Percentiles rank a stretch among this genome's conserved stretches.
phyloP scores from a whole-genome alignment of 2,888 invertebrate genomes.

The Drosophila anomalata region DNA sequence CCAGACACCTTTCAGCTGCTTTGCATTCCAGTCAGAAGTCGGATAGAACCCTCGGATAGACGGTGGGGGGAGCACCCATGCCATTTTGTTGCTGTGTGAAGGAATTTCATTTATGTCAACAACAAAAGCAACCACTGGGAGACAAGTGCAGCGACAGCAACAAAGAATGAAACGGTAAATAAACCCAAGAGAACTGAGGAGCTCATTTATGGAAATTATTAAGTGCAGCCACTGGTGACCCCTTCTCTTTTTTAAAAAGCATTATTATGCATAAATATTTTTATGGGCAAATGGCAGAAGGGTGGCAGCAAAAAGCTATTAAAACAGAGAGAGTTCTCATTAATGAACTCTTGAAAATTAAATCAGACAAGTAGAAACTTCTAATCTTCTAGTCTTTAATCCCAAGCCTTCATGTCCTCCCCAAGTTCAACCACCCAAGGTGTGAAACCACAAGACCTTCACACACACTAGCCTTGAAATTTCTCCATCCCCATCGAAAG shows the following conservation, averaged over 20 bases:
- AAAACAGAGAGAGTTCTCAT: neutral
- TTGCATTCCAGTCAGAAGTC: constrained; percentile 62
- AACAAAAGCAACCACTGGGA: constrained; percentile 33
- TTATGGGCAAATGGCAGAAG: constrained; percentile 12
- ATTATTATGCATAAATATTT: constrained; percentile 43
- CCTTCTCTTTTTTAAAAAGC: constrained; percentile 10
- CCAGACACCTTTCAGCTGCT: constrained; percentile 34
- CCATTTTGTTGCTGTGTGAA: constrained; percentile 59
- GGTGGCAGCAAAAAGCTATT: neutral
- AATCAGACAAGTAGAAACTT: neutral
- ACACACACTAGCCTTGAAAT: neutral
- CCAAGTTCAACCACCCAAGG: neutral
- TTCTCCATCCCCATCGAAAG: neutral
- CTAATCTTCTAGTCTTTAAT: too few relatives aligned
- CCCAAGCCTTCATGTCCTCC: neutral
- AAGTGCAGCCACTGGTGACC: constrained; percentile 40
- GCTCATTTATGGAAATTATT: constrained; percentile 42
- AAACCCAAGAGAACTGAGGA: constrained; percentile 38
- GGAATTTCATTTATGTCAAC: constrained; percentile 56
- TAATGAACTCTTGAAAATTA: neutral
- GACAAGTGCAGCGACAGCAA: constrained; percentile 42
- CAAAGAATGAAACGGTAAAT: constrained; percentile 40
- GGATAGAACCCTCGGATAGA: constrained; percentile 22
- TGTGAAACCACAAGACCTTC: constrained; percentile 33
- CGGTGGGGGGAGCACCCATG: constrained; percentile 27